Evolutionary conservation across 2,888 invertebrate species (phyloP).

Genomic region (Hyppa rectilinea): DNA sequence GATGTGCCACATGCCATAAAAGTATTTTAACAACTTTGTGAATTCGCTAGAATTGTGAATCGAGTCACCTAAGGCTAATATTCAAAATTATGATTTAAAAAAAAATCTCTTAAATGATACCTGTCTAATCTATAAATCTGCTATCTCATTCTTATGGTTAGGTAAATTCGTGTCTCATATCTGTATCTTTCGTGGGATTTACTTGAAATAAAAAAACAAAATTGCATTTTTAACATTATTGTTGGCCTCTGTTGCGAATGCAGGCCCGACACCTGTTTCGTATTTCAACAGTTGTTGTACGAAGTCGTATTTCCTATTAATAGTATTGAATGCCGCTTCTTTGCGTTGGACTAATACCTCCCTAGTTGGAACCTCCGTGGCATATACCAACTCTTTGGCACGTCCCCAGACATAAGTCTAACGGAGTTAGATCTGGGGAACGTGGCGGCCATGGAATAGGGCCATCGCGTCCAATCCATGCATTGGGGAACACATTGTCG

Average conservation of each 20-base stretch:
- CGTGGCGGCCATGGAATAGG: slow-evolving; percentile 1
- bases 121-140: background rate
- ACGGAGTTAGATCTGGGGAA: background rate
- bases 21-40: no score
- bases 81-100: no score
- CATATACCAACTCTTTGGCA: background rate
- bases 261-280: background rate
- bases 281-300: no score
- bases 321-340: no score
- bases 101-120: background rate
- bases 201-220: background rate
- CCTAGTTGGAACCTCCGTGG: background rate
- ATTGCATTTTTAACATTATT: background rate
- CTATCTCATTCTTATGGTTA: background rate
- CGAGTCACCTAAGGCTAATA: no score
- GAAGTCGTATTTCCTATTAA: no score
- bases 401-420: background rate
- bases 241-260: background rate
- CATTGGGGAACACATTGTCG: background rate
- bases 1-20: no score
- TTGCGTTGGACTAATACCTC: background rate
- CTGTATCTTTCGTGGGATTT: background rate
- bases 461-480: background rate
- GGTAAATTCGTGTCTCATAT: background rate
- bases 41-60: no score